Percentiles rank a stretch among this genome's conserved stretches.
phyloP scores from a whole-genome alignment of 1,140 invertebrate genomes.

The Dendroctonus valens region DNA sequence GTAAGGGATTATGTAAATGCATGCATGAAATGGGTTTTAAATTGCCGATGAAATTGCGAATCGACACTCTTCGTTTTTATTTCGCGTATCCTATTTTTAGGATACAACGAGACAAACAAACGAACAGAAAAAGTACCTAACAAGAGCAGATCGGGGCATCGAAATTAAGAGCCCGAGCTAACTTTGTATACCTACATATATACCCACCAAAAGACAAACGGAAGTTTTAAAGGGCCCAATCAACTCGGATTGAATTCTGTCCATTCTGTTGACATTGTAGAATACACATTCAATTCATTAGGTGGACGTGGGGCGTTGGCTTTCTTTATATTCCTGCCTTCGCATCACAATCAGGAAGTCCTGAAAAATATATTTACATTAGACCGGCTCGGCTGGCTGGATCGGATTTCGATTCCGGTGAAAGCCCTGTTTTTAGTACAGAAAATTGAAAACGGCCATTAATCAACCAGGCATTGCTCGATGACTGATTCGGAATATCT shows the following conservation, averaged over 20 bases:
- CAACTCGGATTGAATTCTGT: slow-evolving; percentile 47
- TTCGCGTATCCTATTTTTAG: too few relatives aligned
- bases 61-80: too few relatives aligned
- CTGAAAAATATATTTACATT: slow-evolving; percentile 45
- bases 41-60: too few relatives aligned
- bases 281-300: slow-evolving; percentile 51
- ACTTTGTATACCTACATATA: neutral
- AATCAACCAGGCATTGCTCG: too few relatives aligned
- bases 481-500: too few relatives aligned
- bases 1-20: too few relatives aligned
- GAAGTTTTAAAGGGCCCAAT: slow-evolving; percentile 42
- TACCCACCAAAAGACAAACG: slow-evolving; percentile 18
- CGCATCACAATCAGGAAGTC: slow-evolving; percentile 40
- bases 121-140: too few relatives aligned
- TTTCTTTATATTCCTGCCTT: slow-evolving; percentile 31
- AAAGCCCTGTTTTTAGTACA: slow-evolving; percentile 25
- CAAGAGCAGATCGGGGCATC: too few relatives aligned
- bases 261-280: slow-evolving; percentile 48
- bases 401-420: slow-evolving; percentile 42
- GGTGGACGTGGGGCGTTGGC: slow-evolving; percentile 29
- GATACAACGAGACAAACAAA: too few relatives aligned
- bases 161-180: too few relatives aligned
- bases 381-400: slow-evolving; percentile 9
- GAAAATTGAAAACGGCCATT: too few relatives aligned
- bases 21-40: too few relatives aligned